Evolutionary conservation across 2,888 invertebrate genomes (phyloP).

Genomic region (Tubulanus polymorphus): DNA sequence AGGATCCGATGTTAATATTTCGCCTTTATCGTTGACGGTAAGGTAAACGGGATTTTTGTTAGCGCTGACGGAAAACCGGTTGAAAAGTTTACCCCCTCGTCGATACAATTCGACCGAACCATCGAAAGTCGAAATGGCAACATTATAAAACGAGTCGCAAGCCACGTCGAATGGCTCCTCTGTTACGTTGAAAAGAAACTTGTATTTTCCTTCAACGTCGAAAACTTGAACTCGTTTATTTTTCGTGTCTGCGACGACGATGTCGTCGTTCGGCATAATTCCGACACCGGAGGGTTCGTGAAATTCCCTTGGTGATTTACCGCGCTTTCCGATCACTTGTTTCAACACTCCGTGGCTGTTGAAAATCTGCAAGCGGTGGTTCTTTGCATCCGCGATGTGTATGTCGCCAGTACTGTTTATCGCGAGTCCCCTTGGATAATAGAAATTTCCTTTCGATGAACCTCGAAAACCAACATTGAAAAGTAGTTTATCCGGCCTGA

Average conservation of each 20-base stretch:
- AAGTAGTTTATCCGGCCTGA: constrained; percentile 42
- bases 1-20: constrained; percentile 40
- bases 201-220: constrained; percentile 27
- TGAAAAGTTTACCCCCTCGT: constrained; percentile 26
- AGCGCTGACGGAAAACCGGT: constrained; percentile 9
- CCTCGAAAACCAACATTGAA: constrained; percentile 34
- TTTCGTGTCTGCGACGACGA: constrained; percentile 44
- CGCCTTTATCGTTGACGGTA: constrained; percentile 28
- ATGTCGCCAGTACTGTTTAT: constrained; percentile 33
- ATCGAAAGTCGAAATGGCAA: constrained; percentile 31
- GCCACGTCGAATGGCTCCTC: constrained; percentile 34
- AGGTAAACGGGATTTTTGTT: constrained; percentile 19
- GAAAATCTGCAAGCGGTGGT: constrained; percentile 42
- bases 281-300: constrained; percentile 39
- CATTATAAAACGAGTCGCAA: constrained; percentile 30
- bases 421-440: constrained; percentile 39
- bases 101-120: constrained; percentile 33
- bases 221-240: constrained; percentile 42
- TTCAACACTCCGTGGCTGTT: constrained; percentile 36
- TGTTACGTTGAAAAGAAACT: constrained; percentile 26
- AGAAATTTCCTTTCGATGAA: constrained; percentile 31
- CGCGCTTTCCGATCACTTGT: constrained; percentile 30
- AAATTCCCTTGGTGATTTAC: constrained; percentile 33
- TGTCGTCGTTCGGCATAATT: constrained; percentile 37
- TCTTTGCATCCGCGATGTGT: constrained; percentile 40